These are phyloP conservation scores for Marcusenius ussheri DNA, from an alignment of 2,113 vertebrate species.

Conservation along the genomic window DNA sequence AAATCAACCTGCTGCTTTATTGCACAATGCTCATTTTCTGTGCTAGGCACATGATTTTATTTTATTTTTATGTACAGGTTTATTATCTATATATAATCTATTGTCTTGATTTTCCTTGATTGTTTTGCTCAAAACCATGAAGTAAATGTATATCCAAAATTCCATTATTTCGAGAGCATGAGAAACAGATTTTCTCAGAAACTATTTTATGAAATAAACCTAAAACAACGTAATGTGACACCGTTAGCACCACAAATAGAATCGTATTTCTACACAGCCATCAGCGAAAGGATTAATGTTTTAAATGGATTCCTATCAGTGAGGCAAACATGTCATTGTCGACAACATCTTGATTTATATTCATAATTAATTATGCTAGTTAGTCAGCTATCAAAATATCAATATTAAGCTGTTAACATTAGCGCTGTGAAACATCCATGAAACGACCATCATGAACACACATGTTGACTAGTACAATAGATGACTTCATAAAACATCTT, in stretches of 20 bases:
- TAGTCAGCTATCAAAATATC: background rate
- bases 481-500: background rate
- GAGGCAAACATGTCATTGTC: background rate
- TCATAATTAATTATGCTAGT: background rate
- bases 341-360: background rate
- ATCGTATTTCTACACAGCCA: background rate
- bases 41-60: background rate
- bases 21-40: background rate
- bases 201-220: background rate
- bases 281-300: background rate
- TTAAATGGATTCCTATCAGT: background rate
- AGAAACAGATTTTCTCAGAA: background rate
- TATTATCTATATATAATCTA: background rate
- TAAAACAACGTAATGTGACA: background rate
- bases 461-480: background rate
- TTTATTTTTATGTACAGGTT: background rate
- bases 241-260: background rate
- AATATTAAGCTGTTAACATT: background rate
- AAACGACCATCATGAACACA: background rate
- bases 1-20: background rate
- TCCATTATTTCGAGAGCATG: background rate
- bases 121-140: background rate
- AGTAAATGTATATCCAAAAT: background rate
- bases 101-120: background rate
- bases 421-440: background rate